These are phyloP conservation scores for Gallinago undulata DNA, from an alignment of 2,113 vertebrate genomes.

Conservation along the genomic window DNA sequence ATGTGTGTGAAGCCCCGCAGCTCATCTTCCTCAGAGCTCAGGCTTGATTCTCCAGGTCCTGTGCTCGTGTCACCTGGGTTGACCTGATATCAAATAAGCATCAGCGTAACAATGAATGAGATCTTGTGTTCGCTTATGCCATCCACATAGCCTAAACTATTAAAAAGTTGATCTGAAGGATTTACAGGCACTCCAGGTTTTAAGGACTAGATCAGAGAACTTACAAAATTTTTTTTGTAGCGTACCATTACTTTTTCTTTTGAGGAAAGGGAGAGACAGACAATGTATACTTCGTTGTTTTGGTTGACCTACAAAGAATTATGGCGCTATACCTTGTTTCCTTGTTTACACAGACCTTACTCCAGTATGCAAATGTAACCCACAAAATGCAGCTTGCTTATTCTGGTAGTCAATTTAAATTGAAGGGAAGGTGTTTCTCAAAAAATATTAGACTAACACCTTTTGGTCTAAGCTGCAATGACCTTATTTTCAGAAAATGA, in stretches of 20 bases:
- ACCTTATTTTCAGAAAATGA: background rate
- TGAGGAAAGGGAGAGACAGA: background rate
- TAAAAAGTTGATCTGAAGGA: background rate
- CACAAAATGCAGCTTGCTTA: background rate
- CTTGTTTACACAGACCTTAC: background rate
- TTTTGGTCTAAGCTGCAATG: background rate
- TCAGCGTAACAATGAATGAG: background rate
- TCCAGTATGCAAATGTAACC: background rate
- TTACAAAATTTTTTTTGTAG: background rate
- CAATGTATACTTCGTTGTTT: background rate
- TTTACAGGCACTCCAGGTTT: background rate
- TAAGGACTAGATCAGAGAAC: background rate
- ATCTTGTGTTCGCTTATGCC: background rate
- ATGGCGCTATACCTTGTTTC: background rate
- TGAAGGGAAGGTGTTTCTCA: background rate
- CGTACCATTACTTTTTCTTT: background rate
- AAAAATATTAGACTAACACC: background rate
- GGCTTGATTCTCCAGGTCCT: background rate
- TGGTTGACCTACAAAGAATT: background rate
- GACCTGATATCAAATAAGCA: background rate
- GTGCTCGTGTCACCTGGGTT: background rate
- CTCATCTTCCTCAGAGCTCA: background rate
- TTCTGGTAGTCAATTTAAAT: background rate
- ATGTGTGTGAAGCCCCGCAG: background rate
- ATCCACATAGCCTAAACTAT: background rate